These are phyloP conservation scores for Bicyclus anynana DNA, from an alignment of 1,140 invertebrate genomes.

Conservation along the genomic window DNA sequence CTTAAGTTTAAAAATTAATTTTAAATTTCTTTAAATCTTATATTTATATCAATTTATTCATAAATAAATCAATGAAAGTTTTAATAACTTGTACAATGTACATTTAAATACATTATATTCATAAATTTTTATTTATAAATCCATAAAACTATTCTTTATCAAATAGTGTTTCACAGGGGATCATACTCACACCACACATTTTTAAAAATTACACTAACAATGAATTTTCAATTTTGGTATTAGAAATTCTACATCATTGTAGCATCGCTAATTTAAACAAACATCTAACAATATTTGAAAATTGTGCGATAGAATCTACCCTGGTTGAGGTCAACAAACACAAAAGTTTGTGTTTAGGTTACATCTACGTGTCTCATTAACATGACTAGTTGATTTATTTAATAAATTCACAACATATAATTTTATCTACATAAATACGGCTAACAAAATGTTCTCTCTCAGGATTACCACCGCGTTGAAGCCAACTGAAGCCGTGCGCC, in stretches of 20 bases:
- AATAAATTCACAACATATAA: constrained; percentile 42
- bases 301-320: not conserved
- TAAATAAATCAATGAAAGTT: not conserved
- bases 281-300: not conserved
- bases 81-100: too few relatives aligned
- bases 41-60: not conserved
- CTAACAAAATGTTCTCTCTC: constrained; percentile 34
- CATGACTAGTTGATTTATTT: constrained; percentile 15
- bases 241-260: not conserved
- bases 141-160: not conserved
- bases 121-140: not conserved
- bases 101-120: too few relatives aligned
- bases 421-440: constrained; percentile 42
- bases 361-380: constrained; percentile 12
- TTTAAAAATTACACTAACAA: not conserved
- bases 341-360: not conserved
- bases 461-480: constrained; percentile 49
- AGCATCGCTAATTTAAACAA: not conserved
- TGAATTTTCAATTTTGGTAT: not conserved
- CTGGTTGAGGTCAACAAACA: not conserved
- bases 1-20: not conserved
- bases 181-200: not conserved
- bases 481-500: constrained; percentile 70
- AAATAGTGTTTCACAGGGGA: not conserved
- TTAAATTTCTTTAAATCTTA: too few relatives aligned